Base-by-base conservation (phyloP, 1,140 invertebrate species). In the Heliconius nattereri region DNA sequence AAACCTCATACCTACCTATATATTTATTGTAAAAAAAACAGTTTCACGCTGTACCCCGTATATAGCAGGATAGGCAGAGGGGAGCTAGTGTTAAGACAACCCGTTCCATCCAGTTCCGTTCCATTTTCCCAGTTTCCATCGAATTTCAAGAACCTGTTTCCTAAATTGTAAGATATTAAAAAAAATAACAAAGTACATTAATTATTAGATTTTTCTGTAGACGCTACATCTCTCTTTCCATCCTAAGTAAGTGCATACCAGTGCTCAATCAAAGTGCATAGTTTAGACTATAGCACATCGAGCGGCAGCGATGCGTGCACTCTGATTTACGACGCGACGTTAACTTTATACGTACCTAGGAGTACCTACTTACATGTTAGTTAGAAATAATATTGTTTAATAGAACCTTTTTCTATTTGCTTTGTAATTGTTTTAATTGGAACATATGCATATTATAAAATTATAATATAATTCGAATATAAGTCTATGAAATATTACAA, bases 211-310 rank as follows among this genome's bases (percentile, higher is more conserved):
- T 66, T 29, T 26, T 66, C 60, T 66, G 60, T 29, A 11, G 11
- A 66, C 60, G 16, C 1, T 66, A 66, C 23, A 6, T 66, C 23
- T 66, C 23, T 16, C 7, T 66, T 66, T 66, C 60, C 60, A 16
- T 29, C 32, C 74, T 32, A 75, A 57, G 52, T 75, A 60, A 45
- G 71, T 37, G 32, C n/a, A 37, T 35, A 66, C 60, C 60, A 66
- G 60, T 35, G 37, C 32, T 74, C 74, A 79, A 79, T 74, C 78
- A 74, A 79, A 79, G 57, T 66, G 54, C 35, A 78, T 52, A 57
- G 70, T 73, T 73, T 78, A 78, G 77, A 29, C 57, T 60, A 78
- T 73, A 71, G 52, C 77, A 71, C 78, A 79, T 79, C 78, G 60
- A 16, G 37, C 52, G 72, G 77, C 49, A 78, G 77, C 54, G n/a